phyloP scores from a whole-genome alignment of 2,888 invertebrate genomes.

The Drosophila vallismaia region DNA sequence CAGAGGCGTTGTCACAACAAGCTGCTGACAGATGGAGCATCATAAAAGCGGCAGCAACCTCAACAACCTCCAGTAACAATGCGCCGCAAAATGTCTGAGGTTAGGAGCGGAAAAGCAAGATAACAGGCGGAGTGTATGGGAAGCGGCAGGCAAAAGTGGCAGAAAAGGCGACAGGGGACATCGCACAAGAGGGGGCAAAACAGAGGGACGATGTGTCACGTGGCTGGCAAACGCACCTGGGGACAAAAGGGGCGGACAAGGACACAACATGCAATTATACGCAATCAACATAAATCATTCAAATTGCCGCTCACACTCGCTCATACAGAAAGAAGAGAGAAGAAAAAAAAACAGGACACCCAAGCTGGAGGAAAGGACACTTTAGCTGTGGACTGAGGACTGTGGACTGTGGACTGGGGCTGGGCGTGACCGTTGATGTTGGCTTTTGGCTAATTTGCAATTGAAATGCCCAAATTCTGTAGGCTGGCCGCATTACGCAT shows the following conservation, averaged over 20 bases:
- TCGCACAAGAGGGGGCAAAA: neutral
- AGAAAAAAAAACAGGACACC: slow-evolving; percentile 35
- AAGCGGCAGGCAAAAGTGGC: neutral
- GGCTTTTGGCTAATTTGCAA: slow-evolving; percentile 69
- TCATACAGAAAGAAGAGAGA: slow-evolving; percentile 2
- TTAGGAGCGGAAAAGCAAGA: slow-evolving; percentile 17
- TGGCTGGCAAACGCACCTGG: slow-evolving; percentile 31
- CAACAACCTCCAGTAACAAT: slow-evolving; percentile 49
- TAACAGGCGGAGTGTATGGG: neutral
- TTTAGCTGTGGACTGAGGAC: slow-evolving; percentile 46
- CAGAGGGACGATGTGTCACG: slow-evolving; percentile 29
- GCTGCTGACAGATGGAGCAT: slow-evolving; percentile 78
- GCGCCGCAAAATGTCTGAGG: slow-evolving; percentile 67
- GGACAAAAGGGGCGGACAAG: slow-evolving; percentile 32
- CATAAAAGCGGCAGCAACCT: slow-evolving; percentile 65
- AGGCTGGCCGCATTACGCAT: slow-evolving; percentile 62
- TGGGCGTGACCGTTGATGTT: slow-evolving; percentile 33
- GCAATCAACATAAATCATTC: slow-evolving; percentile 78
- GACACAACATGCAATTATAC: slow-evolving; percentile 75
- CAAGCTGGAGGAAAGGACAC: slow-evolving; percentile 45
- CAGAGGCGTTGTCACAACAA: slow-evolving; percentile 58
- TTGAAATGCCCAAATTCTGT: slow-evolving; percentile 73
- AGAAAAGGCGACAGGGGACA: neutral
- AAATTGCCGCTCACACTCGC: slow-evolving; percentile 62
- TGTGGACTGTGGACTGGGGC: slow-evolving; percentile 5